These are phyloP conservation scores for Ectemnius lituratus DNA, from an alignment of 2,888 invertebrate genomes.

Conservation along the genomic window DNA sequence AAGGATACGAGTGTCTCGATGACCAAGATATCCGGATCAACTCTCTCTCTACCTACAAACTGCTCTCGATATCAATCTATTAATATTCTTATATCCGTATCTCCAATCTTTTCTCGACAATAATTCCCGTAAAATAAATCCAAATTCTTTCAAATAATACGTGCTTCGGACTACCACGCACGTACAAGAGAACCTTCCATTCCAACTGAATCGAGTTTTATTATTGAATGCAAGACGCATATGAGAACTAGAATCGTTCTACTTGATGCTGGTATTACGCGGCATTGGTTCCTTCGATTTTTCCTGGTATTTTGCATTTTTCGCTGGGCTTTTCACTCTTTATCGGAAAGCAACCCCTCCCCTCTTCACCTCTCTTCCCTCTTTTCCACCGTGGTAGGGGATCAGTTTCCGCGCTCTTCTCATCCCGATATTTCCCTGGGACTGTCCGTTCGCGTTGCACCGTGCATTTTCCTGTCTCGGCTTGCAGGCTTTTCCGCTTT, in stretches of 20 bases:
- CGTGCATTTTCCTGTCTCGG: conserved; percentile 12
- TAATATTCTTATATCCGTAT: too few relatives aligned
- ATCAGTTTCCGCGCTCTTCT: conserved; percentile 11
- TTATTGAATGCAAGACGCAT: too few relatives aligned
- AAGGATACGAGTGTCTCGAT: too few relatives aligned
- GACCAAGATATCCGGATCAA: conserved; percentile 4
- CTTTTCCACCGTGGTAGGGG: conserved; percentile 12
- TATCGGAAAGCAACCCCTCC: conserved; percentile 22
- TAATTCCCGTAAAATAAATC: too few relatives aligned
- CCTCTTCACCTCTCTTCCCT: conserved; percentile 14
- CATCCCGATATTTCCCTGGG: conserved; percentile 9
- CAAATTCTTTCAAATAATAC: too few relatives aligned
- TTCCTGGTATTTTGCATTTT: background rate
- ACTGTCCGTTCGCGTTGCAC: conserved; percentile 17
- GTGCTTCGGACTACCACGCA: too few relatives aligned
- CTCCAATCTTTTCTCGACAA: too few relatives aligned
- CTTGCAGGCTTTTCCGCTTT: conserved; percentile 14
- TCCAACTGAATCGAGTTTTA: too few relatives aligned
- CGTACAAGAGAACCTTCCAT: too few relatives aligned
- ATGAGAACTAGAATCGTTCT: too few relatives aligned
- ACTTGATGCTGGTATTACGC: background rate
- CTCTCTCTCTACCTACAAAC: conserved; percentile 24
- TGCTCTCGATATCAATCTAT: too few relatives aligned
- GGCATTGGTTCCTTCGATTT: background rate
- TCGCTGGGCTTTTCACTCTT: conserved; percentile 23